These are phyloP conservation scores for Labroides dimidiatus DNA, from an alignment of 2,797 vertebrate genomes.

Conservation along the genomic window DNA sequence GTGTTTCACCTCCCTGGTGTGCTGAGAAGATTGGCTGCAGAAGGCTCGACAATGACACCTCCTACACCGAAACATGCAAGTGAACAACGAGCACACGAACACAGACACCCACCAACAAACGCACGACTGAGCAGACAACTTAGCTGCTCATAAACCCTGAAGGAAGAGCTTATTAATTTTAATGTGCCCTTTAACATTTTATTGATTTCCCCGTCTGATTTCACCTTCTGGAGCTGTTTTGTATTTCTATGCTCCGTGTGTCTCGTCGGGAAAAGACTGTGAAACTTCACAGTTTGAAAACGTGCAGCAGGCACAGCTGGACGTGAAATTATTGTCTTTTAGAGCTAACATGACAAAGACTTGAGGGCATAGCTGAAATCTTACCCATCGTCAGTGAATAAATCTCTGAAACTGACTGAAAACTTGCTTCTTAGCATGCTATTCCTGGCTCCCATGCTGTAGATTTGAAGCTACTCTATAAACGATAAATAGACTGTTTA, in stretches of 20 bases:
- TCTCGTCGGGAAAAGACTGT: not conserved
- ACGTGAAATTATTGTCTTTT: not conserved
- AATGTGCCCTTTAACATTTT: constrained; percentile 39
- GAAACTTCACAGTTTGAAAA: not conserved
- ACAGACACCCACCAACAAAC: constrained; percentile 50
- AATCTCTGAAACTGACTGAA: too few species aligned
- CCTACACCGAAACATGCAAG: constrained; percentile 76
- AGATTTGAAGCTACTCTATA: too few species aligned
- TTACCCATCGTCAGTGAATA: too few species aligned
- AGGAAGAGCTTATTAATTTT: constrained; percentile 14
- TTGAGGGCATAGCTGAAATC: not conserved
- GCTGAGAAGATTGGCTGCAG: constrained; percentile 72
- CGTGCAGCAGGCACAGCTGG: not conserved
- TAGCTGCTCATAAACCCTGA: not conserved
- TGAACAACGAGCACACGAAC: constrained; percentile 62
- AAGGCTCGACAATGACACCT: constrained; percentile 79
- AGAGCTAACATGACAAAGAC: not conserved
- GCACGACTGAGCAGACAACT: constrained; percentile 3
- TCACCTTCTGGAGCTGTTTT: constrained; percentile 6
- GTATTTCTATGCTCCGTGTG: not conserved
- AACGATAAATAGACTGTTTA: too few species aligned
- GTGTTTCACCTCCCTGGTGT: constrained; percentile 59
- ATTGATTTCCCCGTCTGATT: constrained; percentile 23
- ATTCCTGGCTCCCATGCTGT: too few species aligned
- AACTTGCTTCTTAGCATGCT: too few species aligned